A percentile compares a stretch with the other conserved stretches of the same genome.
phyloP scores from a whole-genome alignment of 2,888 invertebrate species.

The Creontiades dilutus region DNA sequence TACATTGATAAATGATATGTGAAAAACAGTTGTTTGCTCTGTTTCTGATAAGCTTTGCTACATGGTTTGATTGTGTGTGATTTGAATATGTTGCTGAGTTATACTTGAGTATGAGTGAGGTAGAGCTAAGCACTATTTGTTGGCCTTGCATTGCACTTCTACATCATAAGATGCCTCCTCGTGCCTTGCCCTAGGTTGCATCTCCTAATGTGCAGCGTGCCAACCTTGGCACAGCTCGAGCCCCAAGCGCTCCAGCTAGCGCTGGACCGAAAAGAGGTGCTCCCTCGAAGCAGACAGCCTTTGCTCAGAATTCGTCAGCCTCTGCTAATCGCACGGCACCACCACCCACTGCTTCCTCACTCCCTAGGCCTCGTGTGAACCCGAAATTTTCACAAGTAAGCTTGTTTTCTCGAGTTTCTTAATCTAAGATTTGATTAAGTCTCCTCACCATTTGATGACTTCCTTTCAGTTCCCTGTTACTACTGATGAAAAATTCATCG shows the following conservation, averaged over 20 bases:
- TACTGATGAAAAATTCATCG: no score
- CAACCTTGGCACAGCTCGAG: conserved; percentile 26
- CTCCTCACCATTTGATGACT: no score
- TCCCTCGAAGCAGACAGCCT: not conserved
- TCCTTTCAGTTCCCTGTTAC: no score
- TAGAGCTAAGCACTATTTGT: not conserved
- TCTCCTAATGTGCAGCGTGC: conserved; percentile 51
- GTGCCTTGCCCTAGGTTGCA: conserved; percentile 33
- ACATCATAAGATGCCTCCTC: not conserved
- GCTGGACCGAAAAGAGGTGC: not conserved
- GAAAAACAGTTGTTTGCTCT: no score
- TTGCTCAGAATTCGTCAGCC: conserved; percentile 13
- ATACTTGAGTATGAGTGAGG: not conserved
- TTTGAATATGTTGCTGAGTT: not conserved
- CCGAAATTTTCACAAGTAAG: conserved; percentile 69
- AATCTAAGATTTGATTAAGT: no score
- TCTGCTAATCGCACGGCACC: conserved; percentile 20
- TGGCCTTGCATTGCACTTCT: not conserved
- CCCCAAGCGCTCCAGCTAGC: conserved; percentile 32
- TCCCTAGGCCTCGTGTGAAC: conserved; percentile 62
- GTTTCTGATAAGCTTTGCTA: no score
- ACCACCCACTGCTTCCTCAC: conserved; percentile 57
- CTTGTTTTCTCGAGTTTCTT: not conserved
- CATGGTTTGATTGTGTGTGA: not conserved
- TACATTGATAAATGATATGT: no score